Base-by-base conservation (phyloP, 2,113 vertebrate species). In the Physeter macrocephalus region DNA sequence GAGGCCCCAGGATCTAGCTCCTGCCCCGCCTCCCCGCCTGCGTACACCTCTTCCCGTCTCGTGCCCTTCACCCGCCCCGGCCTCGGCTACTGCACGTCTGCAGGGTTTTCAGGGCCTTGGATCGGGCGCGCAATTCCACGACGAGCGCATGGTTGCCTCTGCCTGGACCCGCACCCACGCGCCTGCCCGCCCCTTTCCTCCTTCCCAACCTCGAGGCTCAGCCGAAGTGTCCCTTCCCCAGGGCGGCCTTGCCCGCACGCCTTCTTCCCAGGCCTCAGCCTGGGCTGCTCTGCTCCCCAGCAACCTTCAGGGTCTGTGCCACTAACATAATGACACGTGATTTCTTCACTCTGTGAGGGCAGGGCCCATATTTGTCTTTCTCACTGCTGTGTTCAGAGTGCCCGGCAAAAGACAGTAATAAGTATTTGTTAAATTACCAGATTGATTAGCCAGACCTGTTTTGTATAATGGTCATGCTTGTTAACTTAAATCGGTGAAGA, bases 401-500 rank as follows among this genome's bases (percentile, higher is more conserved):
- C 1, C 36, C 66, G 31, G 41, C 17, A 57, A 81, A 87, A 88
- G 72, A 46, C 6, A 52, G n/a, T n/a, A 82, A 59, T 75, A 61
- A 23, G 18, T 75, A 92, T 61, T 31, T 36, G 27, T 31, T 75
- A 90, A 93, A 54, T 27, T n/a, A 59, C 1, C 23, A 57, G 59
- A 14, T 39, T 20, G 64, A 49, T 5, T 18, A 31, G 64, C 81
- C 69, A 36, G 61, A 34, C 5, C 27, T 90, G 88, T 88, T 90
- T 17, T 36, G 21, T 36, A 1, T 41, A 57, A 52, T 23, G n/a
- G n/a, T 41, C 67, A 69, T 43, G 14, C 3, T 74, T 3, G 0
- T 82, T 93, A 80, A 69, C 85, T 82, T 77, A 77, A 61, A 66
- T 62, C n/a, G 31, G 23, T 86, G n/a, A 95, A 59, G 36, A 71